These are phyloP conservation scores for Gallinago paraguaiae DNA, from an alignment of 2,113 vertebrate species.

Conservation along the genomic window DNA sequence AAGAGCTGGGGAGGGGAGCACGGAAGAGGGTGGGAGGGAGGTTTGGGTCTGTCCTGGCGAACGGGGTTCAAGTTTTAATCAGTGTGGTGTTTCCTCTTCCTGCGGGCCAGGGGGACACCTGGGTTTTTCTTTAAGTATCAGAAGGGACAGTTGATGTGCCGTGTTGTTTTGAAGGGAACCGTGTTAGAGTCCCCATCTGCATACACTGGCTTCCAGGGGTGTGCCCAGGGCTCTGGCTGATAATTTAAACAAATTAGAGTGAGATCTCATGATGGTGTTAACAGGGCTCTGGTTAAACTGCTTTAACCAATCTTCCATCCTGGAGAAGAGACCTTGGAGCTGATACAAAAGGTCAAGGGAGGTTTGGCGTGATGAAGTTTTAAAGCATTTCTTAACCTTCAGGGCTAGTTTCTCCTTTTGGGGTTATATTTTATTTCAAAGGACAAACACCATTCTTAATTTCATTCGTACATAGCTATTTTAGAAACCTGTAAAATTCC, in stretches of 20 bases:
- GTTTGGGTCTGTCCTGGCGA: neutral
- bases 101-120: conserved; percentile 61
- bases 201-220: neutral
- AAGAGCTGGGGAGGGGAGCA: neutral
- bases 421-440: neutral
- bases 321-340: neutral
- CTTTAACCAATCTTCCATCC: neutral
- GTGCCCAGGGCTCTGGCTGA: neutral
- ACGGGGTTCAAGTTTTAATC: conserved; percentile 57
- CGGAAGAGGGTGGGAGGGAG: neutral
- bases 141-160: neutral
- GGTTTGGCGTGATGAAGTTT: neutral
- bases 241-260: neutral
- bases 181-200: neutral
- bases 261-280: neutral
- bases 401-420: neutral
- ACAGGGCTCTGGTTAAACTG: neutral
- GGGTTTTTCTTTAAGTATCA: conserved; percentile 54
- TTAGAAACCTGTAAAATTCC: neutral
- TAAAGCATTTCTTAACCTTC: conserved; percentile 1
- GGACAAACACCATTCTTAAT: neutral
- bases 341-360: neutral
- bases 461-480: neutral
- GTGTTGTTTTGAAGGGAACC: neutral
- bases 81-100: conserved; percentile 71